Evolutionary conservation across 1,140 invertebrate genomes (phyloP), one percentile per base, ranked within the genome.

Genomic region (Phenacoccus solenopsis): DNA sequence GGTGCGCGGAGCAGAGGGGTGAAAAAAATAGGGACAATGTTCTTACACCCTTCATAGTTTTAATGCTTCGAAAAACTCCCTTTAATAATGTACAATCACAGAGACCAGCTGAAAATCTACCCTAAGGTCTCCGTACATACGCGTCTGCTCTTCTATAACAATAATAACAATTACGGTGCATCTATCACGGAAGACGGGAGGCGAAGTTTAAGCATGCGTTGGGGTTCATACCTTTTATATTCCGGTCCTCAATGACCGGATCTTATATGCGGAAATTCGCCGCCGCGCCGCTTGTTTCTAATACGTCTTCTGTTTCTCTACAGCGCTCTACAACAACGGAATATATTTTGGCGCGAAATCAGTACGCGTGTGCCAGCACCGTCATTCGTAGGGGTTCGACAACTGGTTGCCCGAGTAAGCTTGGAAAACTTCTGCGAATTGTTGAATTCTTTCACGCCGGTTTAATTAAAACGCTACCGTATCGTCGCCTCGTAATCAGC

Each of bases 1-100:
- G 16, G 16, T 24, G 59, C 12, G 59, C 4, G 12, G 16, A 64
- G 21, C 1, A 64, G 25, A 22, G 21, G 16, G 5, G 21, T 9
- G 25, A 64, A 64, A 64, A 24, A 64, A 10, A 64, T 25, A 25
- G 25, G 59, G 59, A 64, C 59, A 64, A 64, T 64, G 59, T 64
- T 64, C 59, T 64, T 64, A 64, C 59, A 64, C 59, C 59, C 59
- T 64, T 64, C 59, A 64, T 64, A 64, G 59, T 64, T 64, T 64
- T 64, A 64, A 64, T 64, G 59, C 59, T 27, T 64, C 59, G 59
- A 64, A 64, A 64, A 64, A 64, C 59, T 64, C 59, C 59, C 59
- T 64, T 64, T 64, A 64, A 64, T 64, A 64, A 64, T 64, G 59
- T 64, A 64, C 59, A 64, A 64, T 64, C 59, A 64, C 59, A 64